Evolutionary conservation across 2,888 invertebrate genomes (phyloP).

Genomic region (Aporophyla lueneburgensis): DNA sequence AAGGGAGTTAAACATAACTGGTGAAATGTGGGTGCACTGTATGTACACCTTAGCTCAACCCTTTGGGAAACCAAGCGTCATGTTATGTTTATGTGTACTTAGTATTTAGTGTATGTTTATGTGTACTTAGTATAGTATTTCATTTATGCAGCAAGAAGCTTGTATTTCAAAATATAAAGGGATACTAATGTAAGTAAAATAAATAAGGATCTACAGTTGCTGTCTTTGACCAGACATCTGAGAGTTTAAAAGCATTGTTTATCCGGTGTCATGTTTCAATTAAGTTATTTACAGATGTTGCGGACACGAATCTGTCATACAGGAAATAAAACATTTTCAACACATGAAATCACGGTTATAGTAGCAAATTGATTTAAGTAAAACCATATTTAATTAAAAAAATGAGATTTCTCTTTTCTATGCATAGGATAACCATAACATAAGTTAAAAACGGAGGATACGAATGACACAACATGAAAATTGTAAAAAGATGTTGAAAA

Average conservation of each 20-base stretch:
- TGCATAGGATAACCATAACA: background rate
- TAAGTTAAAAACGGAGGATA: background rate
- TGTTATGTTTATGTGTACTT: no score
- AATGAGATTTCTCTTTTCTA: background rate
- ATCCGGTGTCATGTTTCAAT: slow-evolving; percentile 5
- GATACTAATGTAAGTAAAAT: slow-evolving; percentile 26
- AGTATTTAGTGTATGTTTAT: no score
- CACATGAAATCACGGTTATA: background rate
- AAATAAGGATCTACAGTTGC: slow-evolving; percentile 17
- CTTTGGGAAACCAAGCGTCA: no score
- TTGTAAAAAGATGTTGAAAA: background rate
- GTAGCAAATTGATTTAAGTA: background rate
- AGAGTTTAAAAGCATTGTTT: slow-evolving; percentile 20
- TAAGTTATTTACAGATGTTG: slow-evolving; percentile 26
- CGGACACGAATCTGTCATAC: background rate
- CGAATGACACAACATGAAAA: background rate
- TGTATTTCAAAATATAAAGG: background rate
- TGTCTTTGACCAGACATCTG: slow-evolving; percentile 11
- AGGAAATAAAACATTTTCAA: background rate
- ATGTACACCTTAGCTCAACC: no score
- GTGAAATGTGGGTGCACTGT: no score
- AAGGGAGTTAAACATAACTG: no score
- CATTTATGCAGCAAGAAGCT: background rate
- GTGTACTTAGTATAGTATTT: no score
- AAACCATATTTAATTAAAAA: background rate